Conservation (phyloP, 2,797 vertebrate species). For the Myripristis murdjan region DNA sequence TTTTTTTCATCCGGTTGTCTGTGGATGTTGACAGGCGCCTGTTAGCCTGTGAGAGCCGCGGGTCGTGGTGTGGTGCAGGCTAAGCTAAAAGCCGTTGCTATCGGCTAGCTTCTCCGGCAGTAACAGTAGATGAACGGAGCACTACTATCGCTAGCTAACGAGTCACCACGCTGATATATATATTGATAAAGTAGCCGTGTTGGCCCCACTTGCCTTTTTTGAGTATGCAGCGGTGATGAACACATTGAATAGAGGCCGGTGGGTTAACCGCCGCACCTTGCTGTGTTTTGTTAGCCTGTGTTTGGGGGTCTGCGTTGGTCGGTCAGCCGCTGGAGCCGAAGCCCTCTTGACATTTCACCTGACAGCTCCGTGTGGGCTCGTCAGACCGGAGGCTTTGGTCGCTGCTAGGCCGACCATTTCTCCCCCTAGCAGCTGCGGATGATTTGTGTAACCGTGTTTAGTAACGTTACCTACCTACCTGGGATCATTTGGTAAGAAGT, state of each 20-base stretch:
- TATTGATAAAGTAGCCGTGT: constrained; percentile 64
- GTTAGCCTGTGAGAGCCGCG: constrained; percentile 4
- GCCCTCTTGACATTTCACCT: constrained; percentile 77
- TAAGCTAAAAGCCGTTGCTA: constrained; percentile 48
- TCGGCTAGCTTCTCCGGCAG: constrained; percentile 57
- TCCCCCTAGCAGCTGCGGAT: constrained; percentile 72
- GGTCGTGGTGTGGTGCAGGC: constrained; percentile 54
- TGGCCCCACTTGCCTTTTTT: constrained; percentile 61
- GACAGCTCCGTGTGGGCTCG: constrained; percentile 70
- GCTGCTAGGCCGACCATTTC: constrained; percentile 74
- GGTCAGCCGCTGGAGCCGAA: constrained; percentile 54
- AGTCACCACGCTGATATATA: constrained; percentile 56
- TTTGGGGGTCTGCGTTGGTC: constrained; percentile 45
- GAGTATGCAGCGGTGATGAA: constrained; percentile 40
- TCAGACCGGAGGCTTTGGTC: constrained; percentile 59
- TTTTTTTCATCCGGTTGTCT: constrained; percentile 5
- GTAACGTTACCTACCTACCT: constrained; percentile 61
- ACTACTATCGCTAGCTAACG: constrained; percentile 45
- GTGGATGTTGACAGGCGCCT: background rate
- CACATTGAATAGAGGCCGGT: constrained; percentile 14
- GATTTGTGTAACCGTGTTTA: constrained; percentile 75
- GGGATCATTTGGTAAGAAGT: constrained; percentile 65
- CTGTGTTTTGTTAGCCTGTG: constrained; percentile 41
- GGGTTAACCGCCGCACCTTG: constrained; percentile 48
- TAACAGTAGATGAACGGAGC: constrained; percentile 32